Evolutionary conservation across 2,113 vertebrate genomes (phyloP), one percentile per base, ranked within the genome.

Genomic region (Hippocampus abdominalis): DNA sequence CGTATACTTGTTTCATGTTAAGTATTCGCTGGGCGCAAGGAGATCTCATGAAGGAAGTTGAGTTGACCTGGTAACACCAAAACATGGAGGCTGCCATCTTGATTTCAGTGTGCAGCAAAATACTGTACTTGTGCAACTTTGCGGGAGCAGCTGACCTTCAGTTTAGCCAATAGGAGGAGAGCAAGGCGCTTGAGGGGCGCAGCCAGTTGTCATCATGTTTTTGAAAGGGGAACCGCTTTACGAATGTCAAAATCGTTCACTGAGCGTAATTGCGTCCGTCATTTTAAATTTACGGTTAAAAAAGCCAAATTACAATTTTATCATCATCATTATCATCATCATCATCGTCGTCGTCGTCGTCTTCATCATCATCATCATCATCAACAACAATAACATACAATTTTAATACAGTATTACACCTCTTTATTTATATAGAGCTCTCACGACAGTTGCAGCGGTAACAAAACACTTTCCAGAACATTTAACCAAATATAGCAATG

Each of bases 21-120:
- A 40, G 9, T 0, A 10, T 15, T 7, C 1, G 0, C 32, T 2
- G 11, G 2, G 21, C 0, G 5, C 27, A 12, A 0, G 39, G 49
- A 15, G 46, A 64, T 1, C 29, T 29, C 56, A 3, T 29, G 62
- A 80, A 82, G 62, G 64, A 76, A 53, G 66, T n/a, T 82, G 64
- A 23, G 40, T 93, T 94, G 71, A 96, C 94, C 93, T 86, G 91
- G 84, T 89, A 92, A 36, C 93, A 93, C 74, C 90, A 88, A 90
- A 92, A 91, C 80, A 92, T 78, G 80, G 88, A 90, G 81, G 91
- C 91, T 88, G 93, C 94, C 95, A 95, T 95, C 86, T 93, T 93
- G 78, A 73, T 79, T 68, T 77, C 62, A 51, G 62, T 73, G n/a
- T 72, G 67, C 63, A 57, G 70, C 23, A 27, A 83, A 49, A 18